Evolutionary conservation across 2,888 invertebrate genomes (phyloP).

Genomic region (Athalia rosae): DNA sequence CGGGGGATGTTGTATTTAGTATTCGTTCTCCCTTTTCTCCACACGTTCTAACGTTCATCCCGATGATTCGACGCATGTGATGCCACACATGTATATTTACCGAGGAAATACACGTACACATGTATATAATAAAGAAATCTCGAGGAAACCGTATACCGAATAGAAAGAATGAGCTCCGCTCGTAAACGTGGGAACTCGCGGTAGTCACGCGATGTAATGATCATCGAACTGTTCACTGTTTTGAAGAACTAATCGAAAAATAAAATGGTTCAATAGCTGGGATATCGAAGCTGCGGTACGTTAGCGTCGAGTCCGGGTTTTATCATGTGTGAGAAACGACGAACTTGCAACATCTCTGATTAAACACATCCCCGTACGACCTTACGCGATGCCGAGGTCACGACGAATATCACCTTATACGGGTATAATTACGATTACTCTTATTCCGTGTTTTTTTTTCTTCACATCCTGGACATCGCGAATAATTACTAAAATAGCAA

Average conservation of each 20-base stretch:
- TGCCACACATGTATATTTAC: background rate
- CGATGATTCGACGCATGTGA: too few species aligned
- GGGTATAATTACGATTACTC: background rate
- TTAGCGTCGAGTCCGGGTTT: background rate
- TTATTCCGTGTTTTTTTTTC: too few species aligned
- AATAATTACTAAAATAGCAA: too few species aligned
- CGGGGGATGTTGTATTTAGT: too few species aligned
- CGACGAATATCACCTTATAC: background rate
- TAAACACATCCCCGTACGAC: background rate
- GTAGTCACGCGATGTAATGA: slow-evolving; percentile 19
- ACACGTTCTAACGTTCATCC: too few species aligned
- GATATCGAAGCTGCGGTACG: background rate
- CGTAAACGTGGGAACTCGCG: background rate
- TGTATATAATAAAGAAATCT: background rate
- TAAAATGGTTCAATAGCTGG: too few species aligned
- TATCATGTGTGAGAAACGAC: background rate
- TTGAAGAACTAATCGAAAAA: too few species aligned
- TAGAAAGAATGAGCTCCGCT: background rate
- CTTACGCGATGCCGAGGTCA: background rate
- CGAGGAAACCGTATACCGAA: background rate
- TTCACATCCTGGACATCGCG: too few species aligned
- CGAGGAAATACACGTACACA: background rate
- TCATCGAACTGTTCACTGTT: slow-evolving; percentile 1
- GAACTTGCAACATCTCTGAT: background rate
- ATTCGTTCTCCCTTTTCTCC: too few species aligned